Percentiles rank a stretch among this genome's conserved stretches.
Conservation (phyloP, 2,797 vertebrate species). For the Thamnophis elegans region DNA sequence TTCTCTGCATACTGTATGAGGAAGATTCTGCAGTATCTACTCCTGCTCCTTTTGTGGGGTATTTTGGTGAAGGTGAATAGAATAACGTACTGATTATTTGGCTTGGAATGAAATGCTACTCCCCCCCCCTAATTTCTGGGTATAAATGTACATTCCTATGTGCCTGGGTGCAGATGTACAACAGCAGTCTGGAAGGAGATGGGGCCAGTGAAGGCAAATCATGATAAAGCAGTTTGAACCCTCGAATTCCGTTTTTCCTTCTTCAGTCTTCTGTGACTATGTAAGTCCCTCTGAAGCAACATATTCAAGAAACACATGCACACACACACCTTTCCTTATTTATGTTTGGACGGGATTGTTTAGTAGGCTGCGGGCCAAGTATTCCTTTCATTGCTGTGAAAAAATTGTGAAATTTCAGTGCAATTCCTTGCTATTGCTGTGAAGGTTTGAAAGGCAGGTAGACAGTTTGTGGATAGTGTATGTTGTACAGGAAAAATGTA, state of each 20-base stretch:
- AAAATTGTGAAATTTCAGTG: background rate
- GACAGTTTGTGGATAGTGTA: background rate
- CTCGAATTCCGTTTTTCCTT: background rate
- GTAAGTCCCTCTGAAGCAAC: background rate
- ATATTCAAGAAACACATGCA: background rate
- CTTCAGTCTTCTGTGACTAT: background rate
- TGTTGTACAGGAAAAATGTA: background rate
- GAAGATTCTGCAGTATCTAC: background rate
- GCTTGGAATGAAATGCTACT: background rate
- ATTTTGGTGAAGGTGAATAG: background rate
- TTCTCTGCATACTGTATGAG: background rate
- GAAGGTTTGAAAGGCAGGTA: background rate
- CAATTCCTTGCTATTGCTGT: background rate
- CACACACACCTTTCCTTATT: background rate
- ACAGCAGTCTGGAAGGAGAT: background rate
- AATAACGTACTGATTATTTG: conserved; percentile 5
- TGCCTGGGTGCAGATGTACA: background rate
- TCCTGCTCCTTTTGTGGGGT: background rate
- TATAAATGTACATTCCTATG: background rate
- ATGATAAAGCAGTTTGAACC: background rate
- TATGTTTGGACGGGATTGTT: background rate
- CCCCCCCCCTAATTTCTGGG: background rate
- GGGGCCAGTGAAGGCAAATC: background rate
- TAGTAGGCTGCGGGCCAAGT: background rate
- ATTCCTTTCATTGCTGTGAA: background rate